Evolutionary conservation across 2,888 invertebrate genomes (phyloP), one percentile per base, ranked within the genome.

Genomic region (Megamerina dolium): DNA sequence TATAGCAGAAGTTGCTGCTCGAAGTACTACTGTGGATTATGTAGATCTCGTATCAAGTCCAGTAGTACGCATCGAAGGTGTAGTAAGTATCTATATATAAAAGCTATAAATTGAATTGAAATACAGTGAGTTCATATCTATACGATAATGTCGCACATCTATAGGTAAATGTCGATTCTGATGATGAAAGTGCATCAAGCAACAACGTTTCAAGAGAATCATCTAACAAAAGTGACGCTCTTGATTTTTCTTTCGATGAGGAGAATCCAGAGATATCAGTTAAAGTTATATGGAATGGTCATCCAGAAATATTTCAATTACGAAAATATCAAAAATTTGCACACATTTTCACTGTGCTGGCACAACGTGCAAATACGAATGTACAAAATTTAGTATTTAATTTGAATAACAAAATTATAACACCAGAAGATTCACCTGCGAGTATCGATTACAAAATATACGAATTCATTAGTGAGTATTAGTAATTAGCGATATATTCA

Each of bases 261-360:
- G 61, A 65, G 20, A 68, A 68, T 52, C 64, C 58, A 1, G 54
- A 58, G 23, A 34, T 66, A 1, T 57, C 57, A 3, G 53, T 68
- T 2, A 60, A 58, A 20, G 46, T 65, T 1, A 59, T 52, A 35
- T 68, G 68, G 68, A 54, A 55, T 1, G 60, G 60, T 4, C 63
- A 61, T 2, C 54, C 60, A 0, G 61, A 66, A 47, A 23, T 45
- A 21, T 61, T 66, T 38, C 51, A 56, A n/a, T 27, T 61, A 12
- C 56, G 66, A 3, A 58, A 57, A 46, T 54, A 63, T 46, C 69
- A 69, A 43, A 67, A 67, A 44, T 68, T 68, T 48, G 12, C 45
- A 3, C 48, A 55, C 14, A 47, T 68, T 39, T 64, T 69, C 29
- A 47, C 57, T 20, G 49, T 54, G 41, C 45, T 68, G 27, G 59